These are phyloP conservation scores for Automeris io DNA, from an alignment of 2,888 invertebrate species.

Conservation along the genomic window DNA sequence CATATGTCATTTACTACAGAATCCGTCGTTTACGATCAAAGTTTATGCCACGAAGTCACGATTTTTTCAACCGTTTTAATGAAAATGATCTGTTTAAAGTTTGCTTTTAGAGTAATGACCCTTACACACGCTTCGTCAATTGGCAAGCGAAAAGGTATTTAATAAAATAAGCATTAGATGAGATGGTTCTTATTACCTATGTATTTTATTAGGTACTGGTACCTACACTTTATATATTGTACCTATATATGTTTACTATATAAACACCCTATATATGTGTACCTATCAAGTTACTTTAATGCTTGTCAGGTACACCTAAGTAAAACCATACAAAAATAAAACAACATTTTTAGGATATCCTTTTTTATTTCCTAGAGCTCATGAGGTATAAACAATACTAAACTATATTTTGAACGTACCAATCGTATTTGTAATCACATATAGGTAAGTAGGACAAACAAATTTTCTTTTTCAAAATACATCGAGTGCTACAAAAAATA, in stretches of 20 bases:
- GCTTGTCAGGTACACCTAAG: constrained; percentile 5
- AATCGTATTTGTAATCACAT: constrained; percentile 48
- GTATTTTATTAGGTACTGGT: neutral
- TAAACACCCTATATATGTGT: neutral
- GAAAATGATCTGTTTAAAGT: too few relatives aligned
- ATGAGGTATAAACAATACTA: constrained; percentile 74
- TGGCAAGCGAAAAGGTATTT: too few relatives aligned
- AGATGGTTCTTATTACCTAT: too few relatives aligned
- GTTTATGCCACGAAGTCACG: too few relatives aligned
- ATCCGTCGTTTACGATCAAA: too few relatives aligned
- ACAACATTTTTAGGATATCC: constrained; percentile 51
- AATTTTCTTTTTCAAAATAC: constrained; percentile 20
- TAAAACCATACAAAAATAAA: constrained; percentile 25
- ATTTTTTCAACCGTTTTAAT: too few relatives aligned
- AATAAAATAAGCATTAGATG: too few relatives aligned
- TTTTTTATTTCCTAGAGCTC: constrained; percentile 74
- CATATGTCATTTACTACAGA: too few relatives aligned
- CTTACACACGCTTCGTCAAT: too few relatives aligned
- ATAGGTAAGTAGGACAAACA: constrained; percentile 22
- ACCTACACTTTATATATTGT: too few relatives aligned
- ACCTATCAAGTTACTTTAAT: constrained; percentile 2
- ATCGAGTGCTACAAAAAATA: constrained; percentile 21
- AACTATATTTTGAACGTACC: constrained; percentile 55
- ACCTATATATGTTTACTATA: too few relatives aligned
- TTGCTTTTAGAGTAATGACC: too few relatives aligned